Conservation (phyloP, 2,888 invertebrate genomes). For the Chesias legatella region DNA sequence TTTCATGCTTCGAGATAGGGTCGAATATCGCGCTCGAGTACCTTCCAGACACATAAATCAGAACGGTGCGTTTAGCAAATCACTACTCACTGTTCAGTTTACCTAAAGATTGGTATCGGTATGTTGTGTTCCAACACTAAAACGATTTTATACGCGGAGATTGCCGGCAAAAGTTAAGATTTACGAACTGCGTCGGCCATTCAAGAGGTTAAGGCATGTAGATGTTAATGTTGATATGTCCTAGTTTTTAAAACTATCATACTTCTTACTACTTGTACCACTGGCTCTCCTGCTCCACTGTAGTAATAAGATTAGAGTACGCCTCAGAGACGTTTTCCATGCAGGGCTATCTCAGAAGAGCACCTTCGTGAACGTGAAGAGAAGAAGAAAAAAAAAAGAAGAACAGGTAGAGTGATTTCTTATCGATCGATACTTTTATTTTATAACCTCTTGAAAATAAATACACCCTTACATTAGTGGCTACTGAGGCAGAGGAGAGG, state of each 20-base stretch:
- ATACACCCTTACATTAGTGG: too few relatives aligned
- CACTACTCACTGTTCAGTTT: constrained; percentile 40
- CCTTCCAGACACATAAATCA: constrained; percentile 66
- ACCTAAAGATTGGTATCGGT: constrained; percentile 55
- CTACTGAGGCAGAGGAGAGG: too few relatives aligned
- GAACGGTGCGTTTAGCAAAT: constrained; percentile 58
- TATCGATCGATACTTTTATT: too few relatives aligned
- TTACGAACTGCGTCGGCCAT: constrained; percentile 53
- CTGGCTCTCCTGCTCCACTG: too few relatives aligned
- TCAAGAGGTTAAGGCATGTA: constrained; percentile 28
- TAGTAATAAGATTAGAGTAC: too few relatives aligned
- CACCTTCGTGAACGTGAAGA: too few relatives aligned
- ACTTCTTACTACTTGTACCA: too few relatives aligned
- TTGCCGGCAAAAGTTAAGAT: constrained; percentile 68
- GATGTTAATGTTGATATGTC: constrained; percentile 2
- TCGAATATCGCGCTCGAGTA: constrained; percentile 7
- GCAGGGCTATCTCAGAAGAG: too few relatives aligned
- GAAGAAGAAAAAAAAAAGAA: too few relatives aligned
- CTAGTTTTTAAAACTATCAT: constrained; percentile 3
- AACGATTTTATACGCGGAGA: constrained; percentile 64
- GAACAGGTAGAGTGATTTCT: too few relatives aligned
- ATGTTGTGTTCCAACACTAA: constrained; percentile 50
- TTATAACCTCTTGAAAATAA: too few relatives aligned
- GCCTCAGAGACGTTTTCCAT: too few relatives aligned
- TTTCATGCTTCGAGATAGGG: constrained; percentile 11